A percentile compares a stretch with the other conserved stretches of the same genome.
Conservation (phyloP, 1,140 invertebrate genomes). For the Helicoverpa zea region DNA sequence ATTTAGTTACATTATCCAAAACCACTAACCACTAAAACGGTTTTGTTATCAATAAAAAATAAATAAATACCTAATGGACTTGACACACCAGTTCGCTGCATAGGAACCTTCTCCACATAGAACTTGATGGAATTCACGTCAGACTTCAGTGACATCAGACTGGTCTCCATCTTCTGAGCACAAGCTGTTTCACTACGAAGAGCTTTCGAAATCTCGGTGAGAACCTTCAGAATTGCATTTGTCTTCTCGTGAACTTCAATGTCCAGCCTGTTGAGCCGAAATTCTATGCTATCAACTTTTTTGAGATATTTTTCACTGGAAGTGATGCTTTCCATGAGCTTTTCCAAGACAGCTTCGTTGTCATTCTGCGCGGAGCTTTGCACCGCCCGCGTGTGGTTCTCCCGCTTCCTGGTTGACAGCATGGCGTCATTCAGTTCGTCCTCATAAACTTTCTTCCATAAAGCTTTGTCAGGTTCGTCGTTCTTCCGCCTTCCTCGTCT, state of each 20-base stretch:
- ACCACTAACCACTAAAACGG: no score
- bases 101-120: slow-evolving; percentile 59
- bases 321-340: slow-evolving; percentile 76
- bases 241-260: slow-evolving; percentile 82
- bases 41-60: no score
- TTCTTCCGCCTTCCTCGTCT: slow-evolving; percentile 64
- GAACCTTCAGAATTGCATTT: slow-evolving; percentile 73
- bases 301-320: slow-evolving; percentile 81
- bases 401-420: slow-evolving; percentile 63
- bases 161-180: slow-evolving; percentile 64
- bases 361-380: slow-evolving; percentile 60
- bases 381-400: slow-evolving; percentile 66
- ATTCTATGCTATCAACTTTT: slow-evolving; percentile 80
- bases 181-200: slow-evolving; percentile 54
- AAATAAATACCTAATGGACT: background rate
- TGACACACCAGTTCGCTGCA: background rate
- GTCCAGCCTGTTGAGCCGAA: slow-evolving; percentile 78
- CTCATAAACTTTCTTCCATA: slow-evolving; percentile 81
- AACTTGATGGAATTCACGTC: slow-evolving; percentile 67
- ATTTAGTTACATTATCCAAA: no score
- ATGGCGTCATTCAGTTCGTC: slow-evolving; percentile 75
- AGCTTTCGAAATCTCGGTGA: slow-evolving; percentile 68
- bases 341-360: slow-evolving; percentile 77
- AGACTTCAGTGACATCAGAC: slow-evolving; percentile 62
- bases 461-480: slow-evolving; percentile 62